These are phyloP conservation scores for Samia ricini DNA, from an alignment of 1,140 invertebrate species.

Conservation along the genomic window DNA sequence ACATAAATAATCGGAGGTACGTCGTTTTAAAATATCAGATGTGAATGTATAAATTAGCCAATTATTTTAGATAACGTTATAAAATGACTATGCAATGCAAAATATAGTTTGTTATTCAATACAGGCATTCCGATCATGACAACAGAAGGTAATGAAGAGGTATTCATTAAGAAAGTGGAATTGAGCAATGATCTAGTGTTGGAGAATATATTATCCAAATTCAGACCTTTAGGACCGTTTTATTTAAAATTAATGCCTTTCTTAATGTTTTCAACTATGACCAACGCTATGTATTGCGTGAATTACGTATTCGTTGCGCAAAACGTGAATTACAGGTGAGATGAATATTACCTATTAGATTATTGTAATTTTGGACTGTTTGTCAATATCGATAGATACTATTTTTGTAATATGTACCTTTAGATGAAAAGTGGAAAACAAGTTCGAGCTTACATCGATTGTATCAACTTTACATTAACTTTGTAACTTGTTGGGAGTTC, in stretches of 20 bases:
- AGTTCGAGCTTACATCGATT: too few species aligned
- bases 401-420: too few species aligned
- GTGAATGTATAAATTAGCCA: too few species aligned
- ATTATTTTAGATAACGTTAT: neutral
- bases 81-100: neutral
- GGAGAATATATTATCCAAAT: conserved; percentile 19
- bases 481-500: too few species aligned
- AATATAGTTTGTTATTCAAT: neutral
- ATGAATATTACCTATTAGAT: neutral
- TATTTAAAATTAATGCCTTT: conserved; percentile 19
- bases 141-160: conserved; percentile 3
- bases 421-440: too few species aligned
- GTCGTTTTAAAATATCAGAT: too few species aligned
- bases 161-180: neutral
- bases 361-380: neutral
- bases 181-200: conserved; percentile 1
- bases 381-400: too few species aligned
- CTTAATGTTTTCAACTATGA: conserved; percentile 15
- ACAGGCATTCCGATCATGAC: conserved; percentile 5
- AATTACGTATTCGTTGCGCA: conserved; percentile 19
- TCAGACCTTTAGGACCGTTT: conserved; percentile 17
- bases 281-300: conserved; percentile 19
- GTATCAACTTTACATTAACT: too few species aligned
- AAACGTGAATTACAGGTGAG: conserved; percentile 17
- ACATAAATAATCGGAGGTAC: too few species aligned